phyloP scores from a whole-genome alignment of 2,797 vertebrate species.

The Perodicticus potto region DNA sequence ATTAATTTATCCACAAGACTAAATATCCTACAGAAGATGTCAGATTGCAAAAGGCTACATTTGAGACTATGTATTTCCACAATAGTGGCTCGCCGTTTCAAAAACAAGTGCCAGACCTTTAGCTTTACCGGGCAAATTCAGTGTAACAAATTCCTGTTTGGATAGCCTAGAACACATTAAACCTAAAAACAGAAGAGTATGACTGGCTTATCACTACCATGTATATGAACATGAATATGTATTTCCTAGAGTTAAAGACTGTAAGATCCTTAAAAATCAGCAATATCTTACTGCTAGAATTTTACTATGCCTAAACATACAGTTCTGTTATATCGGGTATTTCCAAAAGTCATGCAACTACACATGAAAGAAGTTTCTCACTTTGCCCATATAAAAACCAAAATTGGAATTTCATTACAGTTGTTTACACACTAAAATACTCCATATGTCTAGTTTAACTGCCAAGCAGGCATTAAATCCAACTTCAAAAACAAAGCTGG shows the following conservation, averaged over 20 bases:
- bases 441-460: not conserved
- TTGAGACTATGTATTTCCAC: not conserved
- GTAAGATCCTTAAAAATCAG: not conserved
- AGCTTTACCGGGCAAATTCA: not conserved
- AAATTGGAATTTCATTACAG: not conserved
- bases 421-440: not conserved
- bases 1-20: not conserved
- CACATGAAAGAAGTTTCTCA: not conserved
- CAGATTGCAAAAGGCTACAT: not conserved
- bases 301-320: not conserved
- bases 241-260: not conserved
- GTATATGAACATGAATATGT: not conserved
- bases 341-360: not conserved
- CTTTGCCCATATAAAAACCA: not conserved
- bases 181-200: not conserved
- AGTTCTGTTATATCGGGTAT: not conserved
- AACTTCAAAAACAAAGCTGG: not conserved
- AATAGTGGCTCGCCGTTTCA: not conserved
- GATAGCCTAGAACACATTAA: not conserved
- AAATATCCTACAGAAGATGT: not conserved
- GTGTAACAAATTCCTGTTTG: not conserved
- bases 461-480: not conserved
- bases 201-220: not conserved
- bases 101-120: not conserved
- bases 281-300: not conserved